phyloP scores from a whole-genome alignment of 2,797 vertebrate genomes.

The Rhodeus uyekii region DNA sequence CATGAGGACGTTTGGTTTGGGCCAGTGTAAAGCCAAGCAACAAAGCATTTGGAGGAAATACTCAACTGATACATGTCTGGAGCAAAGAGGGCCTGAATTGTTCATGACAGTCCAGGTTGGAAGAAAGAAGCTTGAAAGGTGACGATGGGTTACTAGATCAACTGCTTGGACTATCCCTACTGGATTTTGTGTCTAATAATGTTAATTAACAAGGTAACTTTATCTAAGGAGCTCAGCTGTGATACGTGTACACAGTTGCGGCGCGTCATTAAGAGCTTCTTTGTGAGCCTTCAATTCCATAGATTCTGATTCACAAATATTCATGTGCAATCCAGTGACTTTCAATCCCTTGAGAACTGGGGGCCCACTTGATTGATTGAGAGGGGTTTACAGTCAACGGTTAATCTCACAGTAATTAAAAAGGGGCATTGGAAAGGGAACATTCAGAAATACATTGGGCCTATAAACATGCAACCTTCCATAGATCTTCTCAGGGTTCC shows the following conservation, averaged over 20 bases:
- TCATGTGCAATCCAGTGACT: background rate
- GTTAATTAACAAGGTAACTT: background rate
- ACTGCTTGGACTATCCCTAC: background rate
- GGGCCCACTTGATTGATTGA: conserved; percentile 24
- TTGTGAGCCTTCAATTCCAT: background rate
- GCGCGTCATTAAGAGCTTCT: background rate
- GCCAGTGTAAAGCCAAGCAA: background rate
- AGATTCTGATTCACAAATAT: conserved; percentile 3
- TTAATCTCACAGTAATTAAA: conserved; percentile 67
- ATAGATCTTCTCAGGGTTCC: conserved; percentile 68
- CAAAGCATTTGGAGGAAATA: conserved; percentile 3
- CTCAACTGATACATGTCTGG: background rate
- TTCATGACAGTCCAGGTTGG: background rate
- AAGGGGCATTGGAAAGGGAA: conserved; percentile 49
- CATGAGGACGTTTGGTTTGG: background rate
- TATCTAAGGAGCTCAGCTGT: background rate
- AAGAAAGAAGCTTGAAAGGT: background rate
- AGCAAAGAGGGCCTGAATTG: background rate
- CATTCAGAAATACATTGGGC: conserved; percentile 52
- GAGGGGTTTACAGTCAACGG: conserved; percentile 37
- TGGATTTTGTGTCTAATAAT: background rate
- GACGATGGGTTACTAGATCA: background rate
- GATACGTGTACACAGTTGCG: background rate
- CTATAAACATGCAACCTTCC: conserved; percentile 60
- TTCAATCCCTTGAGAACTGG: background rate